Percentiles rank a stretch among this genome's conserved stretches.
These are phyloP conservation scores for Macrosiphum euphorbiae DNA, from an alignment of 2,888 invertebrate genomes.

Conservation along the genomic window DNA sequence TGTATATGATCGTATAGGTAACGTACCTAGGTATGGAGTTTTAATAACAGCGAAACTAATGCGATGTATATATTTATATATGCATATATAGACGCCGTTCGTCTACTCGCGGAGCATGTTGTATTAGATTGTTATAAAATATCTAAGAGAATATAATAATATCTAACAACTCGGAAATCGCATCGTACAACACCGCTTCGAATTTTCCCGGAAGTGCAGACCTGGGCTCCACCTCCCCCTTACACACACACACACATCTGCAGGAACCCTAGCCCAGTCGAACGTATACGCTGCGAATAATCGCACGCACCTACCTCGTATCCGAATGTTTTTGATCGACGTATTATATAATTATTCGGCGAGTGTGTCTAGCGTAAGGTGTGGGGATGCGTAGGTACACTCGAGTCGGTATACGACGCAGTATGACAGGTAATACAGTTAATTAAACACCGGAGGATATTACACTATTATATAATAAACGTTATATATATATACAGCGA, in stretches of 20 bases:
- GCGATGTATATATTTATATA: background rate
- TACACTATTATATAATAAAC: background rate
- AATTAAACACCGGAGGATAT: constrained; percentile 20
- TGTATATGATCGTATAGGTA: background rate
- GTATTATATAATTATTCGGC: background rate
- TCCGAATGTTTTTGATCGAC: constrained; percentile 2
- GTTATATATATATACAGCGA: background rate
- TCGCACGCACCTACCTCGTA: background rate
- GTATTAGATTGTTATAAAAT: background rate
- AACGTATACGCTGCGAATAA: background rate
- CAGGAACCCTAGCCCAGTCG: background rate
- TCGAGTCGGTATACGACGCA: background rate
- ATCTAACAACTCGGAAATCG: background rate
- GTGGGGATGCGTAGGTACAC: background rate
- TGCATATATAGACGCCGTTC: background rate
- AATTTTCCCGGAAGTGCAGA: background rate
- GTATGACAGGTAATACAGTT: background rate
- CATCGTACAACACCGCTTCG: background rate
- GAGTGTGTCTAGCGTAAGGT: background rate
- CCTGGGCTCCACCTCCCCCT: background rate
- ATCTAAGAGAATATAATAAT: background rate
- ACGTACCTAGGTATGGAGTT: background rate
- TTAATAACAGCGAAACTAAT: background rate
- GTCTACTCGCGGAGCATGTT: background rate
- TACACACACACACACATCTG: too few relatives aligned